phyloP scores from a whole-genome alignment of 2,797 vertebrate genomes.

The Labroides dimidiatus region DNA sequence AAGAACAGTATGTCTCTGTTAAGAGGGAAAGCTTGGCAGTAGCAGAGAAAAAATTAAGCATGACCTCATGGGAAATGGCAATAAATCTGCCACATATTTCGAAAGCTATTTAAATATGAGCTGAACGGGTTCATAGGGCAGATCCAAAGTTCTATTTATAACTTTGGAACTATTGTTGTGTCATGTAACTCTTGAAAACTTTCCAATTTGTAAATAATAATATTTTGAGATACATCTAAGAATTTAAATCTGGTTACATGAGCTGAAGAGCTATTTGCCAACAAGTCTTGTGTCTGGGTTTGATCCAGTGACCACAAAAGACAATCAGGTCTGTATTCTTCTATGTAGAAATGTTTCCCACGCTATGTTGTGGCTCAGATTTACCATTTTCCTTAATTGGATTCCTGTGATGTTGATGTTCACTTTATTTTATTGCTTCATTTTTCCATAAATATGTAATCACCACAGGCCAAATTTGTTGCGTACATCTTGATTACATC shows the following conservation, averaged over 20 bases:
- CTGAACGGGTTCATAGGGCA: neutral
- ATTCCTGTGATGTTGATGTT: slow-evolving; percentile 23
- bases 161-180: neutral
- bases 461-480: slow-evolving; percentile 10
- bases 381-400: slow-evolving; percentile 21
- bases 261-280: slow-evolving; percentile 19
- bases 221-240: neutral
- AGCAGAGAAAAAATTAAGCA: slow-evolving; percentile 11
- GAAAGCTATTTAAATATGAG: slow-evolving; percentile 16
- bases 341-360: slow-evolving; percentile 45
- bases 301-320: slow-evolving; percentile 43
- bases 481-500: slow-evolving; percentile 22
- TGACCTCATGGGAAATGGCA: slow-evolving; percentile 23
- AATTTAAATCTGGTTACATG: neutral
- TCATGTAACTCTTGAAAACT: neutral
- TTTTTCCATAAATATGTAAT: slow-evolving; percentile 38
- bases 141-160: slow-evolving; percentile 9
- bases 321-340: slow-evolving; percentile 20
- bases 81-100: slow-evolving; percentile 26
- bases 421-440: slow-evolving; percentile 15
- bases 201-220: neutral
- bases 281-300: slow-evolving; percentile 40
- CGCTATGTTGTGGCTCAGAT: slow-evolving; percentile 21
- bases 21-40: slow-evolving; percentile 22
- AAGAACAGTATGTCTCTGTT: slow-evolving; percentile 36